These are phyloP conservation scores for Pyrrhura leucotis DNA, from an alignment of 2,797 vertebrate genomes.

Conservation along the genomic window DNA sequence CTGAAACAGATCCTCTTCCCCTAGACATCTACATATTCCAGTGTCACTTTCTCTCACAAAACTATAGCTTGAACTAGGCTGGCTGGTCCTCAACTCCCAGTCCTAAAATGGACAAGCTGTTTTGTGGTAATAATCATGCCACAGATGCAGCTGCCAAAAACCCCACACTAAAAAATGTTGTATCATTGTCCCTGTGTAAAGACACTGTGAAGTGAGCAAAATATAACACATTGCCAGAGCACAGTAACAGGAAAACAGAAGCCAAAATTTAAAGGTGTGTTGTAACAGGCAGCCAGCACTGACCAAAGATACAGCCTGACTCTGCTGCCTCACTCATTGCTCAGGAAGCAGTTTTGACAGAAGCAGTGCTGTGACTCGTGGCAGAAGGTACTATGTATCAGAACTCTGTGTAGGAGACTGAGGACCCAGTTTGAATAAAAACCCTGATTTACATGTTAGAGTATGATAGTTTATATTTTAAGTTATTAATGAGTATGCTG, in stretches of 20 bases:
- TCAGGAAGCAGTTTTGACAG: neutral
- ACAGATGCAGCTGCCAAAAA: neutral
- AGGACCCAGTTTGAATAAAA: slow-evolving; percentile 55
- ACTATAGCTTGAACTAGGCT: neutral
- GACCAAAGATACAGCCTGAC: neutral
- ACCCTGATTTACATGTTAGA: slow-evolving; percentile 61
- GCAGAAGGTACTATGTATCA: slow-evolving; percentile 37
- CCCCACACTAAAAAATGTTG: accelerated
- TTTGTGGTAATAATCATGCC: accelerated
- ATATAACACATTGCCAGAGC: neutral
- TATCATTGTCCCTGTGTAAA: neutral
- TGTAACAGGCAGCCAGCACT: neutral
- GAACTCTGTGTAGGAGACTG: neutral
- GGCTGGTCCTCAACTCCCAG: neutral
- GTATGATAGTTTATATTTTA: slow-evolving; percentile 61
- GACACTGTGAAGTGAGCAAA: neutral
- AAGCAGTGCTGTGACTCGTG: slow-evolving; percentile 3
- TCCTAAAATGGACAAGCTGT: neutral
- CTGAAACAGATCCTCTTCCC: neutral
- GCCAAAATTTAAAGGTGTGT: neutral
- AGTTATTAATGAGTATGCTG: slow-evolving; percentile 72
- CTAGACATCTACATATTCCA: neutral
- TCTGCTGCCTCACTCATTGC: neutral
- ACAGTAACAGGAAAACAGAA: neutral
- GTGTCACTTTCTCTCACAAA: neutral